Evolutionary conservation across 2,797 vertebrate species (phyloP).

Genomic region (Sternotherus odoratus): DNA sequence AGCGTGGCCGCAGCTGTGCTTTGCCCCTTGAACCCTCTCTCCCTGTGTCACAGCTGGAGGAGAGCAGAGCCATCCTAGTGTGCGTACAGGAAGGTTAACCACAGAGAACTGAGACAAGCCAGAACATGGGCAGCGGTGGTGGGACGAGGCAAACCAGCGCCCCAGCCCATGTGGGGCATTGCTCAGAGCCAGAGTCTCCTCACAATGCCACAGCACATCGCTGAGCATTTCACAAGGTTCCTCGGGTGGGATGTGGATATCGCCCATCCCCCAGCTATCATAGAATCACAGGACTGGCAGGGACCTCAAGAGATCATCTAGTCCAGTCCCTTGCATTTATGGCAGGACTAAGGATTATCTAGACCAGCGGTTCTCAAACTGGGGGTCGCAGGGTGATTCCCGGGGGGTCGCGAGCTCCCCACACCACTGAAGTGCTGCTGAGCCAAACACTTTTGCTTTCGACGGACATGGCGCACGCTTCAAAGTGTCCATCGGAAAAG

Average conservation of each 20-base stretch:
- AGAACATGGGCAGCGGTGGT: background rate
- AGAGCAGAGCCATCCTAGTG: too few species aligned
- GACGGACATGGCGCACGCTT: too few species aligned
- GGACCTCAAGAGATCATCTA: too few species aligned
- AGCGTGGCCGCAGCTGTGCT: background rate
- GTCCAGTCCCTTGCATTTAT: too few species aligned
- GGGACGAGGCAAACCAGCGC: background rate
- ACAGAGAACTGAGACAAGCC: background rate
- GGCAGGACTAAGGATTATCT: too few species aligned
- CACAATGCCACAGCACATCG: background rate
- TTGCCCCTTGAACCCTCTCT: background rate
- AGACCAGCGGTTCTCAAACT: too few species aligned
- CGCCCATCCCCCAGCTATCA: background rate
- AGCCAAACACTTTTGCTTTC: too few species aligned
- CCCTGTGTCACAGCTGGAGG: background rate
- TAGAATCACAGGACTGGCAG: too few species aligned
- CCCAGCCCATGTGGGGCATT: background rate
- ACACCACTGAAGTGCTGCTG: too few species aligned
- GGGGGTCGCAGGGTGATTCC: too few species aligned
- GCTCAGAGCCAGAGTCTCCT: background rate
- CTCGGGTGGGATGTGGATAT: background rate
- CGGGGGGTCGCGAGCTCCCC: too few species aligned
- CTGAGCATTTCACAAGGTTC: background rate
- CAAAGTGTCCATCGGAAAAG: too few species aligned
- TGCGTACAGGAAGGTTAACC: background rate